These are phyloP conservation scores for Cebidichthys violaceus DNA, from an alignment of 2,113 vertebrate genomes.

Conservation along the genomic window DNA sequence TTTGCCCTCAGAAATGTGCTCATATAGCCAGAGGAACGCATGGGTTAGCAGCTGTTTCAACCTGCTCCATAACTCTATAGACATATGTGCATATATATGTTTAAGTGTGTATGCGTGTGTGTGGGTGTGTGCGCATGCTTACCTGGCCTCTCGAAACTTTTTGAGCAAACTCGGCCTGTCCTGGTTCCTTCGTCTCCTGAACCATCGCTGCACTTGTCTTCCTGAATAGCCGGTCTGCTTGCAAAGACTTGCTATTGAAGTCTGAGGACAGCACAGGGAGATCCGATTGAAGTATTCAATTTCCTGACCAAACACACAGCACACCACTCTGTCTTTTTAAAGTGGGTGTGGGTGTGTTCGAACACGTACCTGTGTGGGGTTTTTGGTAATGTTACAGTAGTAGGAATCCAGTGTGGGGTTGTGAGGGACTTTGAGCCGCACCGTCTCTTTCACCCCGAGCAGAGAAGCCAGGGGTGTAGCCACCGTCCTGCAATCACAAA, in stretches of 20 bases:
- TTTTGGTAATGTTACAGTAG: constrained; percentile 86
- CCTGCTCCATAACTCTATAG: background rate
- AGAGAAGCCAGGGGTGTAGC: constrained; percentile 88
- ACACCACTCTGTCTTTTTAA: background rate
- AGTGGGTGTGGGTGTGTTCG: background rate
- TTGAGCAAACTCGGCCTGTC: constrained; percentile 94
- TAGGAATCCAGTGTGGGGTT: constrained; percentile 89
- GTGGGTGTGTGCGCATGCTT: constrained; percentile 12
- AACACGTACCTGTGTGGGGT: constrained; percentile 71
- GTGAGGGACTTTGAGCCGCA: constrained; percentile 85
- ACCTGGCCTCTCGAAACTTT: constrained; percentile 96
- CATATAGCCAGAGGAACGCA: constrained; percentile 36
- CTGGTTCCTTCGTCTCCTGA: constrained; percentile 93
- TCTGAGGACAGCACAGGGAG: constrained; percentile 58
- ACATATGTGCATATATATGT: background rate
- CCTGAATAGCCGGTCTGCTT: constrained; percentile 82
- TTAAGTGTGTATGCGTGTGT: background rate
- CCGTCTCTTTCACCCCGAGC: constrained; percentile 91
- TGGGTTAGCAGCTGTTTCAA: constrained; percentile 37
- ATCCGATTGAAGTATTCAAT: background rate
- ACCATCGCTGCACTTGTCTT: constrained; percentile 93
- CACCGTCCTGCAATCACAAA: constrained; percentile 77
- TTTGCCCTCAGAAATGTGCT: constrained; percentile 54
- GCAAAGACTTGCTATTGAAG: constrained; percentile 74
- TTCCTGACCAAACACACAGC: background rate